A percentile compares a stretch with the other conserved stretches of the same genome.
Conservation (phyloP, 2,888 invertebrate genomes). For the Cosmorhoe ocellata region DNA sequence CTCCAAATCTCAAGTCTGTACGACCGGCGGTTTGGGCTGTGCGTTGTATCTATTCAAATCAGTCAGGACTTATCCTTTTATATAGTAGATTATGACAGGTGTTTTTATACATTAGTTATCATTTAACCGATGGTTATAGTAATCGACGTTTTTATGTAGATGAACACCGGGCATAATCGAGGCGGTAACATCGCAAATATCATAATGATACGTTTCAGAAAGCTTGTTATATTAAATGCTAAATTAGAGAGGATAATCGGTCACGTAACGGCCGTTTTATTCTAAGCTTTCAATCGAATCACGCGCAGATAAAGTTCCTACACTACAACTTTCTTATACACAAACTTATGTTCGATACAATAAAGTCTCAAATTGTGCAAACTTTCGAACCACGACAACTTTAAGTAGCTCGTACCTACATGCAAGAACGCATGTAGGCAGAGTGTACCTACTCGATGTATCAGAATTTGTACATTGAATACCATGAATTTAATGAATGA, state of each 20-base stretch:
- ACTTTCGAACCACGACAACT: too few relatives aligned
- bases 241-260: conserved; percentile 67
- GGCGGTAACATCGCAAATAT: conserved; percentile 49
- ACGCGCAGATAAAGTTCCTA: conserved; percentile 41
- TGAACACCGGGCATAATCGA: conserved; percentile 28
- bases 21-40: too few relatives aligned
- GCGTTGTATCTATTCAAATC: too few relatives aligned
- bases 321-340: background rate
- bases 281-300: conserved; percentile 64
- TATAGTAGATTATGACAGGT: too few relatives aligned
- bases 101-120: too few relatives aligned
- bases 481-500: conserved; percentile 13
- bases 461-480: conserved; percentile 10
- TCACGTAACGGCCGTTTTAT: conserved; percentile 62
- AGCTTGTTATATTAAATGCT: conserved; percentile 54
- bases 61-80: too few relatives aligned
- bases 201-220: conserved; percentile 52
- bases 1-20: too few relatives aligned
- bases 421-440: conserved; percentile 29
- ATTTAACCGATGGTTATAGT: too few relatives aligned
- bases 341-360: conserved; percentile 5
- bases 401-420: conserved; percentile 9
- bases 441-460: conserved; percentile 7
- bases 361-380: conserved; percentile 8
- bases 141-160: too few relatives aligned